Evolutionary conservation across 2,797 vertebrate genomes (phyloP), one percentile per base, ranked within the genome.

Genomic region (Capromys pilorides): DNA sequence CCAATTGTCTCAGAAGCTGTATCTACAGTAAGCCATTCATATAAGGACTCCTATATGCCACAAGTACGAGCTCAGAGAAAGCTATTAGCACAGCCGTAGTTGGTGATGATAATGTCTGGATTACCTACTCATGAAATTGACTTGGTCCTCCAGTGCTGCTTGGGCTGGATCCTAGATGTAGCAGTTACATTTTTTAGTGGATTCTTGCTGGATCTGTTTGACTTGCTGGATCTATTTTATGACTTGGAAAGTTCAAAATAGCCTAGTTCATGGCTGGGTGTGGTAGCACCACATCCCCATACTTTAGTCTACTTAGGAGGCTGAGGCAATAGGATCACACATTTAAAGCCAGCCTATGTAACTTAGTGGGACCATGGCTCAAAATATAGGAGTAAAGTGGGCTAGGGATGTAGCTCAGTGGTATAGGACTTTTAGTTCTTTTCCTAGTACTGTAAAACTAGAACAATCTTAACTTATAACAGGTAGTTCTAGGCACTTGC

Each of bases 161-260:
- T 96, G n/a, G 3, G 14, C 9, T 94, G 49, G 57, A 41, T 93
- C 19, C 28, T 24, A 4, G 14, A 77, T 36, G 11, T 9, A 78
- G 4, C 33, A 73, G 26, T 39, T 73, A 24, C 21, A 39, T 51
- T 33, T 77, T 61, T 85, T 82, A 73, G 78, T 66, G 49, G 9
- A 69, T 61, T 84, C 6, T 33, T 90, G 26, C 66, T 67, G 3
- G 13, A 64, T 92, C 12, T 91, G 54, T 75, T 71, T 92, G 57
- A 95, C 79, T 91, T 90, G 26, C 66, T 67, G 3, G 13, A 64
- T 92, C 12, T 91, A 45, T 75, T 71, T 94, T 81, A 91, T 39
- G 62, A 90, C 28, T 85, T 87, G 22, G 4, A 67, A 49, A 10
- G 1, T 33, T n/a, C 82, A 91, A 95, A 90, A 94, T 36, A 94